Base-by-base conservation (phyloP, 2,888 invertebrate species). In the Pandemis cinnamomeana region DNA sequence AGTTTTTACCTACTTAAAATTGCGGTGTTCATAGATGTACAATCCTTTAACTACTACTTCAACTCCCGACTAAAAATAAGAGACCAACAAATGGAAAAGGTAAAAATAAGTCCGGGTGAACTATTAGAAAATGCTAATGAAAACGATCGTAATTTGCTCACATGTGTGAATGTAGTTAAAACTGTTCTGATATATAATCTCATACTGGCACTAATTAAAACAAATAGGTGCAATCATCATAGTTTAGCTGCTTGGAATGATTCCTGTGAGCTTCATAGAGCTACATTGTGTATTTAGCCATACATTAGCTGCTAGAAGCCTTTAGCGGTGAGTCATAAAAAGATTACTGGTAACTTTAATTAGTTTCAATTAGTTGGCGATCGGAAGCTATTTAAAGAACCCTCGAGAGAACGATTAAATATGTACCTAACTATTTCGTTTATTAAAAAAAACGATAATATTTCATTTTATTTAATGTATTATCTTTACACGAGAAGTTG, bases 211-310 rank as follows among this genome's bases (percentile, higher is more conserved):
- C 8, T 27, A 48, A 72, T 70, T 44, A 48, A 70, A 70, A 60
- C 58, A 66, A 70, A 70, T 51, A 58, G 73, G 51, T 61, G 64
- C 64, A 73, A 73, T 73, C 69, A 73, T 51, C 69, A 73, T 73
- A 70, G 68, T 48, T 72, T 63, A 69, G 67, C 55, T 68, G 42
- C 42, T 60, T 64, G 51, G 36, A 66, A 60, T 58, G 58, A 69
- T 69, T 73, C 64, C 53, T 60, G 53, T 64, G 46, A 68, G 5
- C 20, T 51, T 51, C 51, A 69, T 69, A 55, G 61, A 48, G 42
- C 13, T 13, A 41, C 48, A 72, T 69, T 58, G 11, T 42, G 60
- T 73, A 72, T 72, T 5, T 48, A 69, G 42, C 41, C 27, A 11
- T n/a, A n/a, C 13, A 41, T 71, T 60, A 13, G 44, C 53, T 71